phyloP scores from a whole-genome alignment of 2,888 invertebrate genomes.

The Lutraria lutraria region DNA sequence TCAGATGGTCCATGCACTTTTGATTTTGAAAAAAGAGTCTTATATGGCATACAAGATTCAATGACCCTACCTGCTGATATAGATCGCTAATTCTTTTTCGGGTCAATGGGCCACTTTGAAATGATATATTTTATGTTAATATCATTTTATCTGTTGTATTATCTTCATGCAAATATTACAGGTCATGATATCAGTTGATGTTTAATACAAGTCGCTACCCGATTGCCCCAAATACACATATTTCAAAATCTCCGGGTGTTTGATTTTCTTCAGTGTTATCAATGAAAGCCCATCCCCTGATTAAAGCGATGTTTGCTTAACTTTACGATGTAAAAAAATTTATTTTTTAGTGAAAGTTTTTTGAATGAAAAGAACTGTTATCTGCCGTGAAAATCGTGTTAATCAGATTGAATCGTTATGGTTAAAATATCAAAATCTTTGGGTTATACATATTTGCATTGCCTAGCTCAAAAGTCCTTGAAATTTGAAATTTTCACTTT shows the following conservation, averaged over 20 bases:
- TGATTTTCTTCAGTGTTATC: neutral
- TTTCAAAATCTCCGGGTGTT: neutral
- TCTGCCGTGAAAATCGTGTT: slow-evolving; percentile 5
- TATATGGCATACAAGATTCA: neutral
- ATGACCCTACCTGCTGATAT: neutral
- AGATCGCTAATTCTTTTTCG: neutral
- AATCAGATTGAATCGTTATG: slow-evolving; percentile 20
- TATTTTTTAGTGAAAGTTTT: slow-evolving; percentile 3
- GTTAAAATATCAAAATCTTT: slow-evolving; percentile 1
- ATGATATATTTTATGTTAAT: slow-evolving; percentile 20
- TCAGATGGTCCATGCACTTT: no score
- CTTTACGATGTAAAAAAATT: neutral
- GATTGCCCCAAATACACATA: neutral
- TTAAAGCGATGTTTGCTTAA: neutral
- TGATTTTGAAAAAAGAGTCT: neutral
- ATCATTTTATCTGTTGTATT: neutral
- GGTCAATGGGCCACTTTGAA: slow-evolving; percentile 20
- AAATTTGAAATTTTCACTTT: slow-evolving; percentile 15
- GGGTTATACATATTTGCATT: neutral
- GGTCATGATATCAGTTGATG: slow-evolving; percentile 4
- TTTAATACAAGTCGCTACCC: neutral
- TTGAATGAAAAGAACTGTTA: slow-evolving; percentile 22
- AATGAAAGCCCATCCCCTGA: slow-evolving; percentile 14
- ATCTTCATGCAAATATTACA: neutral
- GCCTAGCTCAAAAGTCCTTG: neutral